These are phyloP conservation scores for Clarias gariepinus DNA, from an alignment of 2,113 vertebrate genomes.

Conservation along the genomic window DNA sequence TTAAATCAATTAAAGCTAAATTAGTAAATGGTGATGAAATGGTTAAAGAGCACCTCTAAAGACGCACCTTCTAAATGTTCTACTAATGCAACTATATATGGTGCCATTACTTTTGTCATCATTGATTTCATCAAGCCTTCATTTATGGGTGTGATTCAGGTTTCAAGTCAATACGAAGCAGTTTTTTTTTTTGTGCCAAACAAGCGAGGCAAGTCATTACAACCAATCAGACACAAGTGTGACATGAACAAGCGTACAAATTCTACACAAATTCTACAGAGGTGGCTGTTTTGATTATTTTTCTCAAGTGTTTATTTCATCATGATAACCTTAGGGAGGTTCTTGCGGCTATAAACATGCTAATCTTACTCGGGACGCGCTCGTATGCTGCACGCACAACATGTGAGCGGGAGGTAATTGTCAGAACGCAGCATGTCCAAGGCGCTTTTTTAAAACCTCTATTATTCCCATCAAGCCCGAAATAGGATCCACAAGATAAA, in stretches of 20 bases:
- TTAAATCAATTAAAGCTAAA: too few relatives aligned
- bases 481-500: background rate
- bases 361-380: background rate
- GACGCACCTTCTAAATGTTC: too few relatives aligned
- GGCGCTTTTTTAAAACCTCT: background rate
- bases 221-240: background rate
- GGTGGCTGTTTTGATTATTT: background rate
- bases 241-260: background rate
- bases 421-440: background rate
- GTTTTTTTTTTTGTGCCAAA: background rate
- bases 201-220: background rate
- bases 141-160: too few relatives aligned
- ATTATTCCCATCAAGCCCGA: slow-evolving; percentile 4
- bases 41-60: too few relatives aligned
- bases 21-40: too few relatives aligned
- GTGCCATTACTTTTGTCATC: too few relatives aligned
- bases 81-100: too few relatives aligned
- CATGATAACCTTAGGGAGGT: background rate
- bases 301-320: slow-evolving; percentile 1
- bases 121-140: too few relatives aligned
- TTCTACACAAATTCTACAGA: background rate
- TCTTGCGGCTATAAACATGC: slow-evolving; percentile 22
- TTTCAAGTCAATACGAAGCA: background rate
- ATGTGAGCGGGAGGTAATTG: slow-evolving; percentile 32
- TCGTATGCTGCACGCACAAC: slow-evolving; percentile 25